Evolutionary conservation across 2,888 invertebrate genomes (phyloP).

Genomic region (Panopea generosa): DNA sequence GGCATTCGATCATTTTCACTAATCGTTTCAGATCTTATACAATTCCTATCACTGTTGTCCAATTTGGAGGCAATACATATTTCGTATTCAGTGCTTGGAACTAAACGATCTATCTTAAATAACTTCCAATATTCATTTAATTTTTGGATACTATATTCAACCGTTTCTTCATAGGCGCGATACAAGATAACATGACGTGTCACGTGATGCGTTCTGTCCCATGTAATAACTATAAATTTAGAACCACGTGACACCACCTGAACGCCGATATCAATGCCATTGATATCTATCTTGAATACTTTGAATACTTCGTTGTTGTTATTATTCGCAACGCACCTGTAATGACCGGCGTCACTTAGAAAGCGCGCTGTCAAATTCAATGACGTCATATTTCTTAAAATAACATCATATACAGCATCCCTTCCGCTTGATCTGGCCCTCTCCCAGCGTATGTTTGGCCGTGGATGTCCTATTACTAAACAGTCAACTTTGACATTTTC

Average conservation of each 20-base stretch:
- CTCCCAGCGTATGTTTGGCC: slow-evolving; percentile 4
- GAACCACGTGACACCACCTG: not conserved
- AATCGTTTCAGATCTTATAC: not conserved
- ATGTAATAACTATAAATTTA: not conserved
- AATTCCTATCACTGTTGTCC: not conserved
- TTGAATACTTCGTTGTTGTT: not conserved
- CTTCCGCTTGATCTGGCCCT: not conserved
- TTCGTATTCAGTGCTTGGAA: not conserved
- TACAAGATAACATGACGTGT: not conserved
- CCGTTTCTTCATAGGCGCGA: not conserved
- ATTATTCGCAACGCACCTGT: not conserved
- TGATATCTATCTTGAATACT: not conserved
- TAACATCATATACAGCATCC: no score
- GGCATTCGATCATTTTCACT: not conserved
- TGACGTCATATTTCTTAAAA: no score
- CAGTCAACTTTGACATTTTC: not conserved
- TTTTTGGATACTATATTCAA: not conserved
- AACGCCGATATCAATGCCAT: not conserved
- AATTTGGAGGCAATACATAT: not conserved
- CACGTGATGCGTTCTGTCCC: not conserved
- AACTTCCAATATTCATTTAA: slow-evolving; percentile 3
- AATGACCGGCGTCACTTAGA: not conserved
- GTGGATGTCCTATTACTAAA: not conserved
- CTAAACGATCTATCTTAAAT: not conserved
- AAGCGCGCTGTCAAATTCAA: no score